Percentiles rank a stretch among this genome's conserved stretches.
phyloP scores from a whole-genome alignment of 2,113 vertebrate species.

The Lepisosteus osseus region DNA sequence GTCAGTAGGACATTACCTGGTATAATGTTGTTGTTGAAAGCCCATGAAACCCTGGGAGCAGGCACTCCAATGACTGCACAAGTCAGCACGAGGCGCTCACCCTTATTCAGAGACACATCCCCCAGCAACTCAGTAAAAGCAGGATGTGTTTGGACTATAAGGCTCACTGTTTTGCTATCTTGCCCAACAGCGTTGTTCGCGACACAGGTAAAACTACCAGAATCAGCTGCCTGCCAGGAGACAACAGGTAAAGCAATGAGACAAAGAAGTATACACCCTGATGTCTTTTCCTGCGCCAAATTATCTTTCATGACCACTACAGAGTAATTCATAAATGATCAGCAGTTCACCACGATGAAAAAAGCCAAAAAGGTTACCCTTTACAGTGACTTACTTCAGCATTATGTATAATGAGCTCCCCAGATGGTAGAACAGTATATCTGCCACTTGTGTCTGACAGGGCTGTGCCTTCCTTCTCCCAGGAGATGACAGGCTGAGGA shows the following conservation, averaged over 20 bases:
- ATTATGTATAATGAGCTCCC: slow-evolving; percentile 80
- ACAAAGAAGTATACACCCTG: too few relatives aligned
- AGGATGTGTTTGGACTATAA: slow-evolving; percentile 78
- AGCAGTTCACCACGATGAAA: too few relatives aligned
- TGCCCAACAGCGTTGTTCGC: slow-evolving; percentile 80
- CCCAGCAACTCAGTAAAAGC: slow-evolving; percentile 81
- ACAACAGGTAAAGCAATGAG: neutral
- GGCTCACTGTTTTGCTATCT: slow-evolving; percentile 64
- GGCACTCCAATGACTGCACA: slow-evolving; percentile 83
- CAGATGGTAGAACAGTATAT: slow-evolving; percentile 71
- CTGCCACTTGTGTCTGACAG: slow-evolving; percentile 66
- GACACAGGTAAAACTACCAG: slow-evolving; percentile 82
- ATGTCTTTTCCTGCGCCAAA: too few relatives aligned
- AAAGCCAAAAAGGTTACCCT: neutral
- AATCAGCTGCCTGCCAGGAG: slow-evolving; percentile 73
- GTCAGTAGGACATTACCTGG: slow-evolving; percentile 65
- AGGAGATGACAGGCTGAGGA: slow-evolving; percentile 77
- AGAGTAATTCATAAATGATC: too few relatives aligned
- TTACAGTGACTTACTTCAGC: slow-evolving; percentile 66
- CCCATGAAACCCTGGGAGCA: slow-evolving; percentile 82
- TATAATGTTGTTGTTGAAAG: slow-evolving; percentile 88
- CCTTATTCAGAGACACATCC: slow-evolving; percentile 84
- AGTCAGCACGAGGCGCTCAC: slow-evolving; percentile 76
- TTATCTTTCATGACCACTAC: too few relatives aligned
- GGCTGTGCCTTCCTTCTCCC: slow-evolving; percentile 70